Evolutionary conservation across 2,113 vertebrate genomes (phyloP).

Genomic region (Murina feae): DNA sequence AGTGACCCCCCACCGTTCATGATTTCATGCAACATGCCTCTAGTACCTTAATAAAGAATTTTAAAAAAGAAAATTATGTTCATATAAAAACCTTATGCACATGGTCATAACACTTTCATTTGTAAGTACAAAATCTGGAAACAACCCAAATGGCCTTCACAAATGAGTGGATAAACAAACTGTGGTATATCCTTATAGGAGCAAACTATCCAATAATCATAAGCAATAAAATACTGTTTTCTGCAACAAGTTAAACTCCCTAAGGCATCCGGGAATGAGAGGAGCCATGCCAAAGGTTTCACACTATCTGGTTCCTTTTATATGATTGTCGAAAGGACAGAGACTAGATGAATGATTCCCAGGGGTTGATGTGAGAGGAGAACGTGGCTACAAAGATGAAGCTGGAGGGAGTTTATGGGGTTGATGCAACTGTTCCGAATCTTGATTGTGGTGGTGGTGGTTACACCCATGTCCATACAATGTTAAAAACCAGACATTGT

Average conservation of each 20-base stretch:
- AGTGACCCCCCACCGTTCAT: too few relatives aligned
- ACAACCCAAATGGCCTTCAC: neutral
- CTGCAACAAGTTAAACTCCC: neutral
- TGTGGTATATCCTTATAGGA: neutral
- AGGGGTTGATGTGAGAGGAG: neutral
- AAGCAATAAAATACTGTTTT: neutral
- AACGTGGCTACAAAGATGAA: neutral
- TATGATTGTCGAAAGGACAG: neutral
- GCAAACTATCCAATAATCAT: neutral
- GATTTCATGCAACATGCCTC: too few relatives aligned
- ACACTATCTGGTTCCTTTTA: neutral
- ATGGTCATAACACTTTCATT: neutral
- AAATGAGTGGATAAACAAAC: neutral
- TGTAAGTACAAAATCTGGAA: neutral
- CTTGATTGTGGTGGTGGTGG: neutral
- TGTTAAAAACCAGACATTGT: neutral
- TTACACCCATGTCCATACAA: neutral
- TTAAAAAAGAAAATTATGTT: neutral
- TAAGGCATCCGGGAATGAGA: neutral
- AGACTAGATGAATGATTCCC: neutral
- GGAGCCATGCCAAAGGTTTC: neutral
- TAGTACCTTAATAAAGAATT: too few relatives aligned
- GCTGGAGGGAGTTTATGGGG: accelerated
- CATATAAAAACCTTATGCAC: neutral
- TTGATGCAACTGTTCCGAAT: neutral